These are phyloP conservation scores for Microcebus griseorufus DNA, from an alignment of 2,113 vertebrate genomes.

Conservation along the genomic window DNA sequence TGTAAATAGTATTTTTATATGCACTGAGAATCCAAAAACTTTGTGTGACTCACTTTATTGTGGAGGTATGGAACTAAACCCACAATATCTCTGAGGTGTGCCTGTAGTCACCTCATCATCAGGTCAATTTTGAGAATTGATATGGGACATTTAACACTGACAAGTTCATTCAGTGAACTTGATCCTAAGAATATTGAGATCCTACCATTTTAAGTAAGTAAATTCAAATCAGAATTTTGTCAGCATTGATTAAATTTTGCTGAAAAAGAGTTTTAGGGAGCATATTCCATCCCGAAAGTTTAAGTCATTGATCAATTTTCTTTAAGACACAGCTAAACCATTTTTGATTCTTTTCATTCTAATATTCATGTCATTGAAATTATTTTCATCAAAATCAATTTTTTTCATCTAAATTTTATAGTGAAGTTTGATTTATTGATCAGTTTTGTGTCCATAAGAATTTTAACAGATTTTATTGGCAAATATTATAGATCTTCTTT, in stretches of 20 bases:
- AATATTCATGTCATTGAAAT: neutral
- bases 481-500: constrained; percentile 8
- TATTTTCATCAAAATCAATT: constrained; percentile 28
- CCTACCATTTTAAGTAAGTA: neutral
- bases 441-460: neutral
- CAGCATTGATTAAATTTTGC: neutral
- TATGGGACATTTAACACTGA: neutral
- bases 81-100: neutral
- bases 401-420: constrained; percentile 9
- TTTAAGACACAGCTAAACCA: neutral
- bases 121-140: neutral
- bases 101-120: neutral
- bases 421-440: constrained; percentile 38
- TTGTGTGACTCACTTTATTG: neutral
- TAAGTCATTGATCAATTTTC: neutral
- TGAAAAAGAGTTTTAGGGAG: constrained; percentile 10
- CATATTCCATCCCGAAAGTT: neutral
- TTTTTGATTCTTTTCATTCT: neutral
- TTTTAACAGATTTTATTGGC: neutral
- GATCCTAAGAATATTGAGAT: neutral
- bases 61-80: no score
- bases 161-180: neutral
- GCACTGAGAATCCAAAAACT: neutral
- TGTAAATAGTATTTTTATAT: neutral
- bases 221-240: constrained; percentile 40